Base-by-base conservation (phyloP, 1,140 invertebrate genomes). In the Caenorhabditis brenneri region DNA sequence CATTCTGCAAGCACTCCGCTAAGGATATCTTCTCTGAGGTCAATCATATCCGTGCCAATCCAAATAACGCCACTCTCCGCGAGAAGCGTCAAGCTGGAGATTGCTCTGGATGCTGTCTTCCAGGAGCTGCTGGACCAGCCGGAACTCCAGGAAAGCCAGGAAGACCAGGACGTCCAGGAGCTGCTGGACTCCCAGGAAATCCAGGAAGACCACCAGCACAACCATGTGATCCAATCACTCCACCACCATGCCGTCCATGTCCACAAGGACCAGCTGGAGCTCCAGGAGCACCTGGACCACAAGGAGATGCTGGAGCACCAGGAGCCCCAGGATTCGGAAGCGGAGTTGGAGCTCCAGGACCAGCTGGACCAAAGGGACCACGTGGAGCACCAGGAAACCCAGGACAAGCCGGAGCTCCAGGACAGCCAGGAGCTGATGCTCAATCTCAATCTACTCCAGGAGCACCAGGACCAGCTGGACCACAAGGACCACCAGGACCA, bases 151-250 rank as follows among this genome's bases (percentile, higher is more conserved):
- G 84, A 53, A 80, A 79, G 19, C 83, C 83, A 36, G 85, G 85
- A 79, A 53, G 80, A 24, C 83, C 83, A n/a, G 85, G 85, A 33
- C 51, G 51, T 15, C 79, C 85, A 36, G 85, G 85, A 74, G 55
- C 85, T 60, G 85, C 84, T 81, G 85, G 85, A 16, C 53, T 82
- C 39, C 84, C 84, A 31, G 85, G 85, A 82, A 81, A 78, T 42
- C 84, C 85, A 24, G 85, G 84, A 22, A 27, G 74, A 36, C 85
- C 85, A 49, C 84, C 85, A 48, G 65, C 42, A 24, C 78, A 80
- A n/a, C 84, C 84, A 22, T 86, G 85, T 69, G 84, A 81, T 22
- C 83, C 85, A 27, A 24, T 69, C 19, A 86, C 48, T 29, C 69
- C 83, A 51, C 85, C 85, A 39, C 85, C 85, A 27, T 86, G 85